These are phyloP conservation scores for Phaenicophaeus curvirostris DNA, from an alignment of 2,797 vertebrate genomes.

Conservation along the genomic window DNA sequence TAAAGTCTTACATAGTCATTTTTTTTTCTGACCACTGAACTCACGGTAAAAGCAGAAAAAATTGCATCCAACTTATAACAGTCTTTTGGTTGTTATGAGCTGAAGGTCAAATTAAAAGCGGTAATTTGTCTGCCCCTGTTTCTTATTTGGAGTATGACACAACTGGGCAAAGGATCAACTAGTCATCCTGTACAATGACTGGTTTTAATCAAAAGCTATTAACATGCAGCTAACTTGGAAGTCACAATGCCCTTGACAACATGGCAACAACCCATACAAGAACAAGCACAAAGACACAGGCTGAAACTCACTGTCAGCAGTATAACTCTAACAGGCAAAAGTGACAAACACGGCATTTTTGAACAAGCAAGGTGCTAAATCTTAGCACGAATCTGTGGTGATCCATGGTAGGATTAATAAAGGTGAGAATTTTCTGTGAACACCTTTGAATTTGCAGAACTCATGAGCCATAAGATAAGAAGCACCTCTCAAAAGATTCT, in stretches of 20 bases:
- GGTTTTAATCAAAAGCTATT: neutral
- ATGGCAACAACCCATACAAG: neutral
- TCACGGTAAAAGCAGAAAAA: neutral
- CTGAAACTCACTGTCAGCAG: neutral
- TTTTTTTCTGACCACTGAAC: neutral
- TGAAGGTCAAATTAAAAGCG: slow-evolving; percentile 1
- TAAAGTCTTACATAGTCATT: neutral
- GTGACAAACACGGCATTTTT: neutral
- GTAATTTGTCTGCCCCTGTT: neutral
- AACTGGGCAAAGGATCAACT: neutral
- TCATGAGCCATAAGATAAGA: neutral
- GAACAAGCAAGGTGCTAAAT: neutral
- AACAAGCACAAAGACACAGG: neutral
- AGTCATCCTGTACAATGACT: neutral
- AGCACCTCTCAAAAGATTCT: neutral
- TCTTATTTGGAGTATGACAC: neutral
- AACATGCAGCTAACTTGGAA: neutral
- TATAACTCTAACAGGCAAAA: neutral
- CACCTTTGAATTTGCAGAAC: neutral
- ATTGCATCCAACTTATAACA: neutral
- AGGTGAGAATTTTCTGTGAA: neutral
- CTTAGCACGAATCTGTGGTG: neutral
- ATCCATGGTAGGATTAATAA: neutral
- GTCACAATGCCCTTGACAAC: neutral
- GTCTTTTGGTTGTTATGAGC: neutral